A percentile compares a stretch with the other conserved stretches of the same genome.
These are phyloP conservation scores for Etheostoma perlongum DNA, from an alignment of 2,797 vertebrate species.

Conservation along the genomic window DNA sequence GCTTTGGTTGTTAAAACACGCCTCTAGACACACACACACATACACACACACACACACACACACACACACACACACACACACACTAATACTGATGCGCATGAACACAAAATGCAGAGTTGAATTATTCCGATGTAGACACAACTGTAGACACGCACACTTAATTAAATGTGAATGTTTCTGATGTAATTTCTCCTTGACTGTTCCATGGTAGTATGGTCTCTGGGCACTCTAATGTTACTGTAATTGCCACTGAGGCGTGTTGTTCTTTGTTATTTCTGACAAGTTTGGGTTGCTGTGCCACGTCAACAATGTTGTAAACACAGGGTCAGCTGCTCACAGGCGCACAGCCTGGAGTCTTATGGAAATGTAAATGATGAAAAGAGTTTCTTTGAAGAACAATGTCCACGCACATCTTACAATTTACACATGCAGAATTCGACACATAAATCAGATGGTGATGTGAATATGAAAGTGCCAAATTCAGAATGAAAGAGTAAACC, in stretches of 20 bases:
- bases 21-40: conserved; percentile 9
- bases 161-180: conserved; percentile 69
- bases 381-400: conserved; percentile 6
- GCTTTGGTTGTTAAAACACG: conserved; percentile 51
- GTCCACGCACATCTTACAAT: conserved; percentile 3
- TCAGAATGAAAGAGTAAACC: not conserved
- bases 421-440: conserved; percentile 8
- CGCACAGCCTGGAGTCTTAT: conserved; percentile 39
- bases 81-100: conserved; percentile 2
- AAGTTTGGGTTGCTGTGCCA: conserved; percentile 49
- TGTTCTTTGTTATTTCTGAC: conserved; percentile 64
- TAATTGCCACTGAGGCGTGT: conserved; percentile 58
- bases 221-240: conserved; percentile 49
- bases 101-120: conserved; percentile 8
- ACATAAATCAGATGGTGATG: not conserved
- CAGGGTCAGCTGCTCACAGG: conserved; percentile 42
- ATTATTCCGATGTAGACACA: conserved; percentile 27
- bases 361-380: conserved; percentile 48
- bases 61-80: conserved; percentile 10
- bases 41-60: conserved; percentile 8
- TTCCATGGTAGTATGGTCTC: conserved; percentile 30
- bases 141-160: conserved; percentile 40
- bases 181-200: conserved; percentile 62
- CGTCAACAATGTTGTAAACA: conserved; percentile 58
- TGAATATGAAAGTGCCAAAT: not conserved